phyloP scores from a whole-genome alignment of 2,888 invertebrate species.

The Lepidochrysops patricia region DNA sequence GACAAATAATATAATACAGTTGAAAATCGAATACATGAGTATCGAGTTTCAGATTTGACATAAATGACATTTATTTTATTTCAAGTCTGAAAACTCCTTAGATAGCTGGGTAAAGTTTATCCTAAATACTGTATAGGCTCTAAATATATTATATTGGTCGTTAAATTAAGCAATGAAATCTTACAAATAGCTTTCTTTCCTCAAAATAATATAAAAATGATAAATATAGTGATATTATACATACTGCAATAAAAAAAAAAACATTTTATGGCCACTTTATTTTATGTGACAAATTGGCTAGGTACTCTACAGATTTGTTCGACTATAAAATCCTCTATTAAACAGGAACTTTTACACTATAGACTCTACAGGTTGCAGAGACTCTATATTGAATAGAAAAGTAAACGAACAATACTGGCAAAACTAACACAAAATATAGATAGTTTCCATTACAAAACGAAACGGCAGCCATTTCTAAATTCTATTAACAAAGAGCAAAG shows the following conservation, averaged over 20 bases:
- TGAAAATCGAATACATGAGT: too few relatives aligned
- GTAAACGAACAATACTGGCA: not conserved
- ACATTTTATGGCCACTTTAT: not conserved
- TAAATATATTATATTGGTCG: not conserved
- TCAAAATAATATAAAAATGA: not conserved
- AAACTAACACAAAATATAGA: conserved; percentile 3
- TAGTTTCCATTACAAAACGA: conserved; percentile 5
- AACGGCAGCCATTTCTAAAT: conserved; percentile 10
- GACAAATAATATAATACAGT: too few relatives aligned
- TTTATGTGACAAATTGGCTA: not conserved
- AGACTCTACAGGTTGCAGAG: too few relatives aligned
- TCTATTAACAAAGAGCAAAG: conserved; percentile 3
- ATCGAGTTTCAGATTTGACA: too few relatives aligned
- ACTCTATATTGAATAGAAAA: not conserved
- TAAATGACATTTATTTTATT: too few relatives aligned
- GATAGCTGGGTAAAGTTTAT: too few relatives aligned
- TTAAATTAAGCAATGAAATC: not conserved
- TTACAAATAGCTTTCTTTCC: not conserved
- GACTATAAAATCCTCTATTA: not conserved
- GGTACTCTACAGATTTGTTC: not conserved
- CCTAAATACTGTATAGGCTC: too few relatives aligned
- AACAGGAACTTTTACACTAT: not conserved
- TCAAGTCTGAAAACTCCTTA: too few relatives aligned
- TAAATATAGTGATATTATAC: not conserved
- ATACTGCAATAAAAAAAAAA: not conserved